Percentiles rank a stretch among this genome's conserved stretches.
phyloP scores from a whole-genome alignment of 35 echinoderm and acorn worm genomes.

The Patiria miniata region DNA sequence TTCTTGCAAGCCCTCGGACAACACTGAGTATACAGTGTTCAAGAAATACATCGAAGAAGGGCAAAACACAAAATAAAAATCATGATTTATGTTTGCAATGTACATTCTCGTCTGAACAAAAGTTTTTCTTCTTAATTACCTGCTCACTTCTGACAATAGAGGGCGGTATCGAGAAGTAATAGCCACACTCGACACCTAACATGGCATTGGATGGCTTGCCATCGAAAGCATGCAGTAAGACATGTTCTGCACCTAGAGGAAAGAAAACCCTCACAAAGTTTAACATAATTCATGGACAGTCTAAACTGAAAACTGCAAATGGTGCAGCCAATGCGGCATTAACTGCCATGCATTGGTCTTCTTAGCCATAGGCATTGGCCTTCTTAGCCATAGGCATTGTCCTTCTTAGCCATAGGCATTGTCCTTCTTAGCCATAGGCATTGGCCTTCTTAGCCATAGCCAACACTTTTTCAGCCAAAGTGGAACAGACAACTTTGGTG shows the following conservation, averaged over 20 bases:
- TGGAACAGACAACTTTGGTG: too few relatives aligned
- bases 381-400: neutral
- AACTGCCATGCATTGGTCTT: neutral
- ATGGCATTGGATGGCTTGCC: conserved; percentile 83
- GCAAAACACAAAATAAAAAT: too few relatives aligned
- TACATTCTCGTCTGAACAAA: neutral
- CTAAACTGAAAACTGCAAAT: neutral
- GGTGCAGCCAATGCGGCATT: neutral
- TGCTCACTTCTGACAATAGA: conserved; percentile 99
- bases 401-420: too few relatives aligned
- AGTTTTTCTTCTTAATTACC: too few relatives aligned
- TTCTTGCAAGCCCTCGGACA: too few relatives aligned
- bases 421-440: too few relatives aligned
- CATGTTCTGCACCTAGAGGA: conserved; percentile 79
- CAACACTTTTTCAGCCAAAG: too few relatives aligned
- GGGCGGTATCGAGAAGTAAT: conserved; percentile 94
- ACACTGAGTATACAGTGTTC: too few relatives aligned
- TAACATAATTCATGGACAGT: neutral
- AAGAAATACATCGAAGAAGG: too few relatives aligned
- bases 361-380: neutral
- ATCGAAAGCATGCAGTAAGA: conserved; percentile 98
- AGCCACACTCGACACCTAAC: conserved; percentile 82
- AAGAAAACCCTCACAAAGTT: too few relatives aligned
- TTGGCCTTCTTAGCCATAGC: too few relatives aligned
- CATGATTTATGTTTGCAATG: too few relatives aligned